phyloP scores from a whole-genome alignment of 2,888 invertebrate genomes.

The Drosophila pegasa region DNA sequence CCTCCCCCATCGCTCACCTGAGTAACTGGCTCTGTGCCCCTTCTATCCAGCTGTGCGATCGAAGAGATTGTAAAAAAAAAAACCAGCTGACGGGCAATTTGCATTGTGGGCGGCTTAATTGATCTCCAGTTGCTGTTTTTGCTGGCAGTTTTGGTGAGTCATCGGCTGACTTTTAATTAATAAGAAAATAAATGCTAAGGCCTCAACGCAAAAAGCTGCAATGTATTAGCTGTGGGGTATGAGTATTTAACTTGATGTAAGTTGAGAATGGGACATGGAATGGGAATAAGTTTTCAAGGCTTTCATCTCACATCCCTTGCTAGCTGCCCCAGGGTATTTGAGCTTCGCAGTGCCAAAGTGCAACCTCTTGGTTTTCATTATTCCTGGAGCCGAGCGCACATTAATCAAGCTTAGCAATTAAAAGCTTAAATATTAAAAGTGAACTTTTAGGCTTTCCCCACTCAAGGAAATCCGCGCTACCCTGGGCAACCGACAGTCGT shows the following conservation, averaged over 20 bases:
- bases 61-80: conserved; percentile 44
- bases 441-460: conserved; percentile 40
- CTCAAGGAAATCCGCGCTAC: conserved; percentile 16
- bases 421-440: conserved; percentile 35
- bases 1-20: not conserved
- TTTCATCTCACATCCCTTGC: too few species aligned
- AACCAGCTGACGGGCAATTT: conserved; percentile 52
- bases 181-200: not conserved
- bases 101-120: conserved; percentile 70
- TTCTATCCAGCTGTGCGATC: conserved; percentile 58
- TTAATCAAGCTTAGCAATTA: conserved; percentile 39
- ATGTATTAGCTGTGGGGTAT: not conserved
- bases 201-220: not conserved
- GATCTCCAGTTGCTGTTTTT: conserved; percentile 39
- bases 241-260: not conserved
- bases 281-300: not conserved
- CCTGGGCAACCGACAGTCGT: conserved; percentile 19
- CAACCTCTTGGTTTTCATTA: not conserved
- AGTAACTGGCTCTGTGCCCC: conserved; percentile 4
- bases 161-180: conserved; percentile 14
- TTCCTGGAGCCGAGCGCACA: conserved; percentile 4
- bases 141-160: conserved; percentile 28
- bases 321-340: not conserved
- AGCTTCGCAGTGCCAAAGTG: not conserved
- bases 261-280: not conserved